Percentiles rank a stretch among this genome's conserved stretches.
phyloP scores from a whole-genome alignment of 2,888 invertebrate species.

The Mesorhabditis belari region DNA sequence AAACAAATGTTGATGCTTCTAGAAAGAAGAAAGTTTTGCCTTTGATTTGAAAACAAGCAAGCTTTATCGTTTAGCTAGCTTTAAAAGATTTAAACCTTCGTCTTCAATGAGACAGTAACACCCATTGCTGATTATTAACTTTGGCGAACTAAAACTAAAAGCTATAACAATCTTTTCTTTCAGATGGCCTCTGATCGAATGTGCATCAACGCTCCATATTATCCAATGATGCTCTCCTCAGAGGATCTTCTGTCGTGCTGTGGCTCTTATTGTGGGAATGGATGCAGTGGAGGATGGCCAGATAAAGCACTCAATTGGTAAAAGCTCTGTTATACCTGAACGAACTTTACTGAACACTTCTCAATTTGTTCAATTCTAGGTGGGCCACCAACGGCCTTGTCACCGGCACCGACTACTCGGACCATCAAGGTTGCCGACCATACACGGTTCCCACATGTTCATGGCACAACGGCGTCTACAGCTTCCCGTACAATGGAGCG shows the following conservation, averaged over 20 bases:
- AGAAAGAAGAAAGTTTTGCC: too few species aligned
- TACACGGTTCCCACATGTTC: conserved; percentile 80
- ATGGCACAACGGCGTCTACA: conserved; percentile 73
- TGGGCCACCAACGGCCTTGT: conserved; percentile 77
- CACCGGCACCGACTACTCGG: conserved; percentile 67
- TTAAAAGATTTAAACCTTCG: too few species aligned
- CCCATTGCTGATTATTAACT: too few species aligned
- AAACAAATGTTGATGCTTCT: too few species aligned
- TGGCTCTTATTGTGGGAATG: conserved; percentile 52
- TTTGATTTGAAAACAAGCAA: too few species aligned
- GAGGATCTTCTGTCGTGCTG: conserved; percentile 57
- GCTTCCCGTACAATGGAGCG: too few species aligned
- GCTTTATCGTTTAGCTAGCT: too few species aligned
- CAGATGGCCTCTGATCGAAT: conserved; percentile 57
- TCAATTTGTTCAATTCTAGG: conserved; percentile 55
- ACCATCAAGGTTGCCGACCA: conserved; percentile 70
- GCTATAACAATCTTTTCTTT: too few species aligned
- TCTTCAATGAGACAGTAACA: too few species aligned
- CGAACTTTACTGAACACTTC: too few species aligned
- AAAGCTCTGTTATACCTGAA: too few species aligned
- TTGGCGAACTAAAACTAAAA: too few species aligned
- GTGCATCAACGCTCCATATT: conserved; percentile 55
- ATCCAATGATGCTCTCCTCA: conserved; percentile 53
- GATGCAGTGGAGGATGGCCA: conserved; percentile 70
- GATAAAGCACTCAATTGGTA: conserved; percentile 76